Evolutionary conservation across 1,140 invertebrate species (phyloP).

Genomic region (Danaus plexippus): DNA sequence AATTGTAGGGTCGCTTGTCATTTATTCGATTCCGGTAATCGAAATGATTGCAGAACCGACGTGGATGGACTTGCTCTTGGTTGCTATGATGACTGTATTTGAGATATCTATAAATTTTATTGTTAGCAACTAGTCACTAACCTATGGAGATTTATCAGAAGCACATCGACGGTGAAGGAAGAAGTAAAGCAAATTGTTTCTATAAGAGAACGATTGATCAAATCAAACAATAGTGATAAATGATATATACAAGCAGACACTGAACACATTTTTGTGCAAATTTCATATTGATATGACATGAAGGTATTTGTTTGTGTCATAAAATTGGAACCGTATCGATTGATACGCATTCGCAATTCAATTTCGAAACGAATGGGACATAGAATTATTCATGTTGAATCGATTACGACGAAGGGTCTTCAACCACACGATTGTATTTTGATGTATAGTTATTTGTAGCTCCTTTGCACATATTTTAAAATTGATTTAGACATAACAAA

Average conservation of each 20-base stretch:
- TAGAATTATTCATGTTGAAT: constrained; percentile 35
- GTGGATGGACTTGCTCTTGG: constrained; percentile 4
- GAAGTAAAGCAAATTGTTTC: no score
- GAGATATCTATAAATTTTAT: neutral
- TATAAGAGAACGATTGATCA: no score
- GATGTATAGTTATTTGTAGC: constrained; percentile 10
- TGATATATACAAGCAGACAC: constrained; percentile 7
- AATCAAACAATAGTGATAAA: neutral
- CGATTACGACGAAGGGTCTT: constrained; percentile 25
- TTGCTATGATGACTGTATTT: no score
- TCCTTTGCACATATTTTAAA: no score
- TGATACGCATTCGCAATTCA: constrained; percentile 26
- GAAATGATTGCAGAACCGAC: constrained; percentile 21
- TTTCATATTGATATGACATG: constrained; percentile 20
- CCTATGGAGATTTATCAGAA: no score
- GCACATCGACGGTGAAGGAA: no score
- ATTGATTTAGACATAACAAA: no score
- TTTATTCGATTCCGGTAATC: constrained; percentile 22
- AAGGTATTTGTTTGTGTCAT: constrained; percentile 22
- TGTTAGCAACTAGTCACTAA: neutral
- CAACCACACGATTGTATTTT: constrained; percentile 24
- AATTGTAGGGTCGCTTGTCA: constrained; percentile 24
- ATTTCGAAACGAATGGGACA: constrained; percentile 26
- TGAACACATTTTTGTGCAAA: constrained; percentile 15
- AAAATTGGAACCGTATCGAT: constrained; percentile 25